phyloP scores from a whole-genome alignment of 2,797 vertebrate species.

The Darevskia nairensis region DNA sequence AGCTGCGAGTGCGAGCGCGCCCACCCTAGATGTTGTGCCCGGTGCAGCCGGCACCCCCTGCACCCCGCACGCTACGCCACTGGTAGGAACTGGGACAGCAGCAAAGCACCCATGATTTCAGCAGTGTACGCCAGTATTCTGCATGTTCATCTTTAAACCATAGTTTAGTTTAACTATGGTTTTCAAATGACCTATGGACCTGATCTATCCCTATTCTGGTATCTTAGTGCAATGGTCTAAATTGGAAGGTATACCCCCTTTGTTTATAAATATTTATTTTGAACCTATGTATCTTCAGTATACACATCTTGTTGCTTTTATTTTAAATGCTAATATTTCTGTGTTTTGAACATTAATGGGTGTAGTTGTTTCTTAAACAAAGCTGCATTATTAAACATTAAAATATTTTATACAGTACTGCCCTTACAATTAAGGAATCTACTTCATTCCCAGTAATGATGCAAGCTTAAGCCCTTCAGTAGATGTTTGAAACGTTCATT shows the following conservation, averaged over 20 bases:
- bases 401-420: not conserved
- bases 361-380: not conserved
- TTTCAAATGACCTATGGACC: too few relatives aligned
- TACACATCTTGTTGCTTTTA: not conserved
- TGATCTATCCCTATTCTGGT: not conserved
- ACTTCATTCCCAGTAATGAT: not conserved
- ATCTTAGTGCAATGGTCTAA: accelerated
- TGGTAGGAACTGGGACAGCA: too few relatives aligned
- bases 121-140: too few relatives aligned
- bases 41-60: too few relatives aligned
- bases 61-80: too few relatives aligned
- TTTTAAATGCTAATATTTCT: not conserved
- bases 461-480: not conserved
- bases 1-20: too few relatives aligned
- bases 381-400: not conserved
- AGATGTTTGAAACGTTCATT: not conserved
- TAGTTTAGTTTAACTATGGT: too few relatives aligned
- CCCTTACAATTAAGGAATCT: not conserved
- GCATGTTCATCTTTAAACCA: too few relatives aligned
- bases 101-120: too few relatives aligned
- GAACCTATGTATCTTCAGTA: not conserved
- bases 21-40: too few relatives aligned
- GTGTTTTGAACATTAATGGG: not conserved
- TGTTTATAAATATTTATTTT: not conserved
- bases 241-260: not conserved